These are phyloP conservation scores for Crossoptilon crossoptilon DNA, from an alignment of 2,797 vertebrate species.

Conservation along the genomic window DNA sequence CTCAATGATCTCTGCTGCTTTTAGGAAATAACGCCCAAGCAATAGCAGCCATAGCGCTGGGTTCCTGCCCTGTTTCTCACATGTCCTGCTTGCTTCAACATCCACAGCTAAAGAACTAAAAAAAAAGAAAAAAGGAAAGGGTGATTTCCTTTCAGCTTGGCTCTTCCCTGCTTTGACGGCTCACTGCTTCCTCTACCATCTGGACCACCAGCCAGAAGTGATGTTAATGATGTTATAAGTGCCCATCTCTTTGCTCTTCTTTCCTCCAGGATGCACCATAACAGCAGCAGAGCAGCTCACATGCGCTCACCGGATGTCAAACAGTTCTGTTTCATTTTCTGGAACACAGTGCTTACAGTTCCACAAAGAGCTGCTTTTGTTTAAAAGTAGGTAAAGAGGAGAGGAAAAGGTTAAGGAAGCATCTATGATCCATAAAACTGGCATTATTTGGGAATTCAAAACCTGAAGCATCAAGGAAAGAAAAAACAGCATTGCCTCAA, in stretches of 20 bases:
- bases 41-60: rapidly evolving
- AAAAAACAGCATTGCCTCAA: background rate
- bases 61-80: background rate
- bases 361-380: background rate
- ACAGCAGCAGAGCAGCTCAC: background rate
- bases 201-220: background rate
- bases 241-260: background rate
- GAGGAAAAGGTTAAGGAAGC: background rate
- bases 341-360: background rate
- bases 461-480: background rate
- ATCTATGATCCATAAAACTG: background rate
- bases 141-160: conserved; percentile 41
- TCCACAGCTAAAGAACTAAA: background rate
- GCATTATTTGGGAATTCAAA: background rate
- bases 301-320: background rate
- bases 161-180: background rate
- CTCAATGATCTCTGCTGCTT: background rate
- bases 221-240: background rate
- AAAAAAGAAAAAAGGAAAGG: background rate
- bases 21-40: background rate
- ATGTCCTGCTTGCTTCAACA: background rate
- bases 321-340: background rate
- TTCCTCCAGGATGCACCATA: background rate
- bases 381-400: background rate
- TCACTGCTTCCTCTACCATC: background rate